A percentile compares a stretch with the other conserved stretches of the same genome.
phyloP scores from a whole-genome alignment of 2,888 invertebrate species.

The Nezara viridula region DNA sequence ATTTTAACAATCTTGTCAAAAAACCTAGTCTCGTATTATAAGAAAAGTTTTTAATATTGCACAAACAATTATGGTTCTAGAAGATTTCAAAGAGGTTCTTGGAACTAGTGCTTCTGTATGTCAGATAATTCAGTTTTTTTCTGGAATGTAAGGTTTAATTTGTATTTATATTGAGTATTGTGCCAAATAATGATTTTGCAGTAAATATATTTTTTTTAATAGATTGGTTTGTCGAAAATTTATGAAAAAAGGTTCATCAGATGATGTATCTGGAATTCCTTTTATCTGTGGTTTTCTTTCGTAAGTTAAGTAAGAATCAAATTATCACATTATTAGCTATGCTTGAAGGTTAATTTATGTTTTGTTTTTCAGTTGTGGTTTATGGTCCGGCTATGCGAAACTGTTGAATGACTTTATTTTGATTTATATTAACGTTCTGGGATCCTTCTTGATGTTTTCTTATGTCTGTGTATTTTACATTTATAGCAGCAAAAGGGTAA shows the following conservation, averaged over 20 bases:
- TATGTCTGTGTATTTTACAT: slow-evolving; percentile 81
- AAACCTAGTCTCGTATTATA: not conserved
- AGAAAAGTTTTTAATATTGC: not conserved
- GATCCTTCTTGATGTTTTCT: slow-evolving; percentile 77
- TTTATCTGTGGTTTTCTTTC: slow-evolving; percentile 84
- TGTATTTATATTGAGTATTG: not conserved
- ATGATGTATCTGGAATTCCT: slow-evolving; percentile 82
- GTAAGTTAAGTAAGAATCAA: slow-evolving; percentile 71
- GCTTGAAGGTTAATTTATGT: not conserved
- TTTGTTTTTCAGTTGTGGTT: not conserved
- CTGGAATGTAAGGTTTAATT: slow-evolving; percentile 81
- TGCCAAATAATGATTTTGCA: not conserved
- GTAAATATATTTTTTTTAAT: slow-evolving; percentile 68
- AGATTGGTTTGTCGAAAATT: slow-evolving; percentile 85
- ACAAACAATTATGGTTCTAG: slow-evolving; percentile 34
- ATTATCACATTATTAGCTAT: not conserved
- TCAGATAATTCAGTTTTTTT: slow-evolving; percentile 86
- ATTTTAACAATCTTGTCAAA: not conserved
- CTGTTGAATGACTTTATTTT: slow-evolving; percentile 80
- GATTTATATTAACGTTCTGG: slow-evolving; percentile 82
- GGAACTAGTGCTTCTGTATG: slow-evolving; percentile 71
- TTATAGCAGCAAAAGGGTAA: slow-evolving; percentile 80
- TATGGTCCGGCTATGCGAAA: slow-evolving; percentile 78
- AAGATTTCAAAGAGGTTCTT: slow-evolving; percentile 60
- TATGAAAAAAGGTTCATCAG: slow-evolving; percentile 80